Evolutionary conservation across 2,797 vertebrate species (phyloP), one percentile per base, ranked within the genome.

Genomic region (Onychomys arenicola): DNA sequence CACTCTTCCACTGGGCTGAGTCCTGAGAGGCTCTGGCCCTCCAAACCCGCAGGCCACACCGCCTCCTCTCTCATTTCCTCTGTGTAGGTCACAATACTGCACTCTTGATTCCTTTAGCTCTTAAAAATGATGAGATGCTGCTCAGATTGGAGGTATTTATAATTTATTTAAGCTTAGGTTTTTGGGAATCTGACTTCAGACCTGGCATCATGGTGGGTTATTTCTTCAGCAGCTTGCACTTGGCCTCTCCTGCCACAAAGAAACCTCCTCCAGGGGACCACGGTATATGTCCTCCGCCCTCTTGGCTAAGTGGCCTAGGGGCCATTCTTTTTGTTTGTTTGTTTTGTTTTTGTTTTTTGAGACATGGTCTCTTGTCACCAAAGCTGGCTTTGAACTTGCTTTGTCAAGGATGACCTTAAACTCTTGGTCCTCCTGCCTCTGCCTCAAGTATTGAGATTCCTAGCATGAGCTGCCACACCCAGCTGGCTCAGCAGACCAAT

Each of bases 111-210:
- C 76, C 75, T 89, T 52, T 49, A 37, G 59, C 86, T 92, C 78
- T 87, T 75, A 34, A 93, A 91, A 92, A 67, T 67, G 43, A 85
- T 0, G 10, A 86, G 78, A 81, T 93, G 76, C 94, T 96, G 82
- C 81, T 55, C 40, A 82, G 61, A 52, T 86, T 21, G 90, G 83
- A 93, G 81, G 83, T 85, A 96, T 96, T 96, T 96, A 86, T 96
- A 59, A 91, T 89, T 91, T 97, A 96, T 97, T 97, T 97, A 96
- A 95, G 92, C 88, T 87, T 43, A 95, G 88, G 57, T 77, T 96
- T 43, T 43, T 73, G 82, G 94, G 89, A 11, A 11, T 95, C 84
- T 86, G 40, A 84, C 84, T 92, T 46, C 80, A 40, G 82, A 76
- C 85, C 59, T 37, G 85, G 92, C 55, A 8, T 95, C 40, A 29